Conservation (phyloP, 2,797 vertebrate species). For the Manis pentadactyla region DNA sequence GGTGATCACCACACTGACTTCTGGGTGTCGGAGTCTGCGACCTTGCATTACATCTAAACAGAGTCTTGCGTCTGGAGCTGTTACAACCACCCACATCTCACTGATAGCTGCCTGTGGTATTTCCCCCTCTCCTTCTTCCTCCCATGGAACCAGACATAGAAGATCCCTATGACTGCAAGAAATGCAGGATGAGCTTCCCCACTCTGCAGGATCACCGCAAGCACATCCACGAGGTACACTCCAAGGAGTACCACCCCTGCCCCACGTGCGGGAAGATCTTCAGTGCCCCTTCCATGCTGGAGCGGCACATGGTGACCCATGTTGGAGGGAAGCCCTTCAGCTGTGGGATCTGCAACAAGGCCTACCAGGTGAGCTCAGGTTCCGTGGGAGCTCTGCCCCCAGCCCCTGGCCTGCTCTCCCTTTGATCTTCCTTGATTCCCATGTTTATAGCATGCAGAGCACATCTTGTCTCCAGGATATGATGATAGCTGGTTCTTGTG, state of each 20-base stretch:
- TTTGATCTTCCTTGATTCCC: not conserved
- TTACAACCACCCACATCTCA: fast-evolving
- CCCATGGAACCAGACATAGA: constrained; percentile 86
- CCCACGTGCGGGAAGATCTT: constrained; percentile 91
- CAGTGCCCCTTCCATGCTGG: constrained; percentile 89
- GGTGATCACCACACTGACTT: too few species aligned
- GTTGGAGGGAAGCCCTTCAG: constrained; percentile 92
- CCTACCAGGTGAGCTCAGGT: constrained; percentile 91
- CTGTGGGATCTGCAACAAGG: constrained; percentile 94
- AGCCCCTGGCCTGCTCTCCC: not conserved
- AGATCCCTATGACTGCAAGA: constrained; percentile 94
- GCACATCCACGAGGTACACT: constrained; percentile 92
- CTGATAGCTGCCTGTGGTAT: constrained; percentile 9
- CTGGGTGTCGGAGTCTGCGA: not conserved
- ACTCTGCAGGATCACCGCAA: constrained; percentile 92
- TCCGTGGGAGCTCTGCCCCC: fast-evolving
- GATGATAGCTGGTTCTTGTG: not conserved
- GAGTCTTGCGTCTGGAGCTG: not conserved
- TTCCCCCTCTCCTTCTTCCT: not conserved
- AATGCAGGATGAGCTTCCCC: constrained; percentile 94
- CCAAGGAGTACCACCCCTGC: constrained; percentile 93
- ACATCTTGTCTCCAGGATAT: not conserved
- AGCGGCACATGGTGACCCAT: constrained; percentile 91
- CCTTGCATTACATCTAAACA: not conserved
- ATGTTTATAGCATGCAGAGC: not conserved